Evolutionary conservation across 2,797 vertebrate genomes (phyloP).

Genomic region (Lepilemur septentrionalis): DNA sequence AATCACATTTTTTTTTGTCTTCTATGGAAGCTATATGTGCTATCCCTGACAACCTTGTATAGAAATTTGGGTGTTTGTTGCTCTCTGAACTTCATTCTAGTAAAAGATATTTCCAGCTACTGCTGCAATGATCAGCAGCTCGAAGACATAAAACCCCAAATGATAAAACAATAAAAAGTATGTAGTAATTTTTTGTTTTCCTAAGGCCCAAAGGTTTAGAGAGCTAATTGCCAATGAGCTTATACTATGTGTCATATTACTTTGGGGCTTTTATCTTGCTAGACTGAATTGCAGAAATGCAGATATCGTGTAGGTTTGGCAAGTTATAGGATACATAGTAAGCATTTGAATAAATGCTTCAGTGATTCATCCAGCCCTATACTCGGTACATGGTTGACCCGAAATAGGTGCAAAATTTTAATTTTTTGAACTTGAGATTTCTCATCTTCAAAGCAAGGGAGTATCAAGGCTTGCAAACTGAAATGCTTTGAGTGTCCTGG

Average conservation of each 20-base stretch:
- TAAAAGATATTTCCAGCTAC: neutral
- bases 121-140: neutral
- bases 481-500: neutral
- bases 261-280: neutral
- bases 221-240: neutral
- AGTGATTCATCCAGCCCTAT: neutral
- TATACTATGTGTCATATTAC: neutral
- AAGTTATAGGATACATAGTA: neutral
- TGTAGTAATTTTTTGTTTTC: neutral
- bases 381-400: neutral
- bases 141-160: neutral
- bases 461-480: neutral
- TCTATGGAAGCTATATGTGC: neutral
- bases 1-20: neutral
- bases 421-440: neutral
- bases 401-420: neutral
- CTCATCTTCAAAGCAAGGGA: neutral
- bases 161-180: neutral
- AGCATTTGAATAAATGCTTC: neutral
- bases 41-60: neutral
- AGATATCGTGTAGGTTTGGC: neutral
- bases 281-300: neutral
- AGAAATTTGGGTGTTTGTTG: neutral
- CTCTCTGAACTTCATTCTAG: neutral
- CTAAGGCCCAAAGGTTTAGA: neutral